Percentiles rank a stretch among this genome's conserved stretches.
Conservation (phyloP, 1,140 invertebrate species). For the Platorchestia sp. region DNA sequence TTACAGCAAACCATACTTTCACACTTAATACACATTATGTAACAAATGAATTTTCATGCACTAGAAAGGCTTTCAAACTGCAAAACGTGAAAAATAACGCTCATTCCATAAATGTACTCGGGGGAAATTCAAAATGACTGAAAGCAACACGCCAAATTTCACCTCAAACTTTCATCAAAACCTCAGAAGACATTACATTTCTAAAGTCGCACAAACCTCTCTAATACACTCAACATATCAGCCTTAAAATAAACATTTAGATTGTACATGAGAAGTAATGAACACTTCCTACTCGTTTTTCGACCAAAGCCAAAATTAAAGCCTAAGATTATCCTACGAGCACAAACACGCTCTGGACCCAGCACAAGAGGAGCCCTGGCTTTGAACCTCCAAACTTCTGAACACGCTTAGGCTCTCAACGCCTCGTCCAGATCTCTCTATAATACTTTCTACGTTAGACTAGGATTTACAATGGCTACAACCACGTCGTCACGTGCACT, state of each 20-base stretch:
- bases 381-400: background rate
- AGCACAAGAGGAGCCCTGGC: background rate
- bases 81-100: background rate
- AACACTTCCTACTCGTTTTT: conserved; percentile 48
- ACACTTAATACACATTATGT: background rate
- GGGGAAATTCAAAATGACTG: too few relatives aligned
- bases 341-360: background rate
- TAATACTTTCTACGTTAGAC: background rate
- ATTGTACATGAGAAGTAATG: conserved; percentile 45
- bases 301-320: conserved; percentile 28
- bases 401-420: background rate
- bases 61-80: background rate
- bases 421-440: background rate
- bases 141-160: background rate
- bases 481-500: background rate
- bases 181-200: background rate
- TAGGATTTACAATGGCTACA: background rate
- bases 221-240: background rate
- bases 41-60: background rate
- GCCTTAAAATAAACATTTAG: conserved; percentile 10
- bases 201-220: background rate
- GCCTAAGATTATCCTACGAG: background rate
- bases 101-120: background rate
- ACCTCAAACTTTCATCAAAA: background rate
- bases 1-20: background rate